Conservation (phyloP, 1,140 invertebrate species). For the Bombus terrestris region DNA sequence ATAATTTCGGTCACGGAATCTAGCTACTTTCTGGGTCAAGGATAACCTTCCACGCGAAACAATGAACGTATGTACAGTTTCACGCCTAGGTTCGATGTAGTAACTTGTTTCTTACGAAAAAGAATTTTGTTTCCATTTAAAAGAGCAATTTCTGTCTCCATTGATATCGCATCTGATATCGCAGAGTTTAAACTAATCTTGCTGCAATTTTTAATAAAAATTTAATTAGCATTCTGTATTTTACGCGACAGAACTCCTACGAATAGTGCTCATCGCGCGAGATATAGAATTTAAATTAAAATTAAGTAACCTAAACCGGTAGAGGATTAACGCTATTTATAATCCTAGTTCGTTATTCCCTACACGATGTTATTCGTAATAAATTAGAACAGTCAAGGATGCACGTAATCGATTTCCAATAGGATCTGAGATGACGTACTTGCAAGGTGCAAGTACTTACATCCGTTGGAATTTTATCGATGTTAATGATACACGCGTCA, state of each 20-base stretch:
- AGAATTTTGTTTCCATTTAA: neutral
- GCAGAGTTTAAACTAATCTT: neutral
- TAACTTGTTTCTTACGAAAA: neutral
- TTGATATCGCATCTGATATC: no score
- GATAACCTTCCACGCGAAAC: constrained; percentile 37
- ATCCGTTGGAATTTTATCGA: constrained; percentile 57
- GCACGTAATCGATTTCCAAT: constrained; percentile 2
- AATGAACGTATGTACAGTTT: neutral
- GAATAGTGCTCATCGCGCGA: neutral
- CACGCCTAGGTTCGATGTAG: neutral
- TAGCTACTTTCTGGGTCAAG: constrained; percentile 51
- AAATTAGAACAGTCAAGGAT: neutral
- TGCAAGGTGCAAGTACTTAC: constrained; percentile 27
- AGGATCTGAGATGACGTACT: neutral
- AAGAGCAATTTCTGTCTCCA: neutral
- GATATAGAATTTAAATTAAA: neutral
- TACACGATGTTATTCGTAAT: neutral
- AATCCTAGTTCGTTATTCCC: neutral
- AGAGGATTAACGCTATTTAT: neutral
- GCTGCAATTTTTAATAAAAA: neutral
- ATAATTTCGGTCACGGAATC: constrained; percentile 54
- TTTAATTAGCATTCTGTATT: neutral
- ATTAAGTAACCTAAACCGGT: neutral
- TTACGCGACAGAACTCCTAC: neutral
- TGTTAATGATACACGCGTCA: constrained; percentile 54